Evolutionary conservation across 2,113 vertebrate species (phyloP), one percentile per base, ranked within the genome.

Genomic region (Marmota monax): DNA sequence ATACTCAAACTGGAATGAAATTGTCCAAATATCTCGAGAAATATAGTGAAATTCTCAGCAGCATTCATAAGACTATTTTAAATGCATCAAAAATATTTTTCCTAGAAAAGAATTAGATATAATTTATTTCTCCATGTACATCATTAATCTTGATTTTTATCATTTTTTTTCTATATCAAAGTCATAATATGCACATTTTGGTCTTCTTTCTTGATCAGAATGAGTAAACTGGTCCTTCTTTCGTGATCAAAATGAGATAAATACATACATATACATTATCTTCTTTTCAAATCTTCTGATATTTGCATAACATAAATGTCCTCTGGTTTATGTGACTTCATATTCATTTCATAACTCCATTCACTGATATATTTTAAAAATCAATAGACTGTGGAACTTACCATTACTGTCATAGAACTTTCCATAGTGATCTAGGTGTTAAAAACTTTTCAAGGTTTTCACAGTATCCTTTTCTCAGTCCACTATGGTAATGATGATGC

Each of bases 351-450:
- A 87, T 80, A 95, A 74, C 91, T 94, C 74, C 95, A 94, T 96
- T 96, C 86, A 94, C 74, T 90, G 61, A 6, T 88, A 1, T 96
- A 97, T 97, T 92, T 90, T 97, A 98, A 97, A 42, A 88, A 92
- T 83, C 84, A 96, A 56, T 37, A 80, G 51, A 82, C 82, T 23
- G 34, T 78, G 39, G 4, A 85, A 94, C 84, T 8, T 97, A 53
- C 48, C 53, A 92, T 77, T 96, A 18, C 20, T 90, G 16, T n/a
- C 39, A 72, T 70, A 89, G 78, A 88, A 82, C 88, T 89, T 83
- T 45, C 13, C 84, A 27, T n/a, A 83, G 27, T 94, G 73, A 79
- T 67, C 48, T 65, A 9, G 63, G 93, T 93, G 16, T 53, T 83
- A 73, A 96, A 96, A 56, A 10, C 48, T 39, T 79, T 67, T 37